phyloP scores from a whole-genome alignment of 1,140 invertebrate genomes.

The Harpegnathos saltator region DNA sequence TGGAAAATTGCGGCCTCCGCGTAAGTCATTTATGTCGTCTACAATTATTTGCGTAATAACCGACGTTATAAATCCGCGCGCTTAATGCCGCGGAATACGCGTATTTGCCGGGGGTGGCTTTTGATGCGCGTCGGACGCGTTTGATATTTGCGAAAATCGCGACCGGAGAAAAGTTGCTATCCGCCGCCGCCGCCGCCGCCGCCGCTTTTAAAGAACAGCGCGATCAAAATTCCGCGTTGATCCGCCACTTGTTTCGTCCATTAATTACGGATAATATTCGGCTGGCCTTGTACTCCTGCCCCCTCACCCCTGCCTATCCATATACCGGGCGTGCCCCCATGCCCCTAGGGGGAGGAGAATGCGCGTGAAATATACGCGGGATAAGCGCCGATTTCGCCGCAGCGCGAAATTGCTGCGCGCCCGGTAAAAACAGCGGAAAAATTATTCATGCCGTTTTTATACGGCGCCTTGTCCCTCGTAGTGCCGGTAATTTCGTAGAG shows the following conservation, averaged over 20 bases:
- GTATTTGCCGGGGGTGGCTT: constrained; percentile 33
- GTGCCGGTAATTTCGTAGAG: constrained; percentile 55
- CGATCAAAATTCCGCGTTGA: constrained; percentile 40
- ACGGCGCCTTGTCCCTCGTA: constrained; percentile 31
- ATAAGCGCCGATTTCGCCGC: constrained; percentile 53
- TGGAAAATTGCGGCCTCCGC: constrained; percentile 61
- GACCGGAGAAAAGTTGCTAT: constrained; percentile 25
- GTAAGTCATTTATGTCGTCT: constrained; percentile 62
- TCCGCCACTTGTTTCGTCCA: constrained; percentile 41
- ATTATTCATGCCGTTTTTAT: constrained; percentile 60
- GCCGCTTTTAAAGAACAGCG: constrained; percentile 54
- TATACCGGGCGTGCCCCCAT: too few relatives aligned
- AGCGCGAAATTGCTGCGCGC: constrained; percentile 50
- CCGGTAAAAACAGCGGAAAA: constrained; percentile 50
- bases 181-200: background rate
- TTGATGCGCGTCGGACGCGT: constrained; percentile 40
- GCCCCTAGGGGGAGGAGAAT: constrained; percentile 21
- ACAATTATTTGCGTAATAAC: constrained; percentile 63
- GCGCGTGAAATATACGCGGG: constrained; percentile 54
- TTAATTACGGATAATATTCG: constrained; percentile 59
- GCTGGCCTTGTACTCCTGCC: too few relatives aligned
- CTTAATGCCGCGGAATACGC: constrained; percentile 41
- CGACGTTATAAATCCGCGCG: constrained; percentile 54
- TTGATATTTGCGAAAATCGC: constrained; percentile 30
- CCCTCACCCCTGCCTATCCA: too few relatives aligned